A percentile compares a stretch with the other conserved stretches of the same genome.
phyloP scores from a whole-genome alignment of 2,113 vertebrate genomes.

The Butorides virescens region DNA sequence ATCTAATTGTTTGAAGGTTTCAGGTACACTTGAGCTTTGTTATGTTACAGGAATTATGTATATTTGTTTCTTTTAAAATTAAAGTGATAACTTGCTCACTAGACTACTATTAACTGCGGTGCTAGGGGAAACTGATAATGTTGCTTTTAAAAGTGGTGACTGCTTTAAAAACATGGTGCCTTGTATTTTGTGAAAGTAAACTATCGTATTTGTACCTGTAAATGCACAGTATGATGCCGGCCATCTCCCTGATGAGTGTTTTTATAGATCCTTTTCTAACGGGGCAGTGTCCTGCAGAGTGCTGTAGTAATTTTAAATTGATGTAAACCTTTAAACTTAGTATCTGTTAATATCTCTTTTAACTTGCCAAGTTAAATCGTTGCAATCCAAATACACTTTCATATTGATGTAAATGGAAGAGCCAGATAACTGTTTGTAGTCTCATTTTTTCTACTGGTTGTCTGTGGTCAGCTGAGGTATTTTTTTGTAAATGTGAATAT shows the following conservation, averaged over 20 bases:
- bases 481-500: neutral
- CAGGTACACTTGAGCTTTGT: neutral
- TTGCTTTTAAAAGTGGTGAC: neutral
- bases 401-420: neutral
- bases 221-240: neutral
- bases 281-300: neutral
- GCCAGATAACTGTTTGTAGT: neutral
- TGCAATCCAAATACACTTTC: neutral
- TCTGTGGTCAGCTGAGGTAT: neutral
- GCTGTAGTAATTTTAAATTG: neutral
- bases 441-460: neutral
- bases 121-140: neutral
- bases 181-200: neutral
- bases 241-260: neutral
- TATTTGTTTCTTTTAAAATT: neutral
- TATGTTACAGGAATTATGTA: neutral
- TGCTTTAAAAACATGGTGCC: neutral
- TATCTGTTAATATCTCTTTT: neutral
- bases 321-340: neutral
- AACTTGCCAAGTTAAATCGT: neutral
- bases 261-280: neutral
- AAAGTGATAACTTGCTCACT: neutral
- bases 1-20: neutral
- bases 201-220: neutral
- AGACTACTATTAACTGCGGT: fast-evolving